Evolutionary conservation across 2,888 invertebrate species (phyloP), one percentile per base, ranked within the genome.

Genomic region (Eulithis prunata): DNA sequence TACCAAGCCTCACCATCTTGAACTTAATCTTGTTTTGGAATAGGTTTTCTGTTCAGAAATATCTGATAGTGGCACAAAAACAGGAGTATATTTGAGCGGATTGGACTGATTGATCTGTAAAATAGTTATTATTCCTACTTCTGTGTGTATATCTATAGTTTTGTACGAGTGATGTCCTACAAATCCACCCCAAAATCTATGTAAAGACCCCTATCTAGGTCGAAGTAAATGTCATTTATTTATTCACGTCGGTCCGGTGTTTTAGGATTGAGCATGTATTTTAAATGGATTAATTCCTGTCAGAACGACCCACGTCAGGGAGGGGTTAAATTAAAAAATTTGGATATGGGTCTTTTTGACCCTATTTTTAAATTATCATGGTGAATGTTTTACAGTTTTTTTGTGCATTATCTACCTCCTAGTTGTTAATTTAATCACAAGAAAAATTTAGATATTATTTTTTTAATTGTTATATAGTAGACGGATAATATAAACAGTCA

Each of bases 231-330:
- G 71, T 75, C 66, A 73, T 73, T 84, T 79, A 84, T 80, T 83
- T 80, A 85, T 85, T 84, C 77, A 85, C 71, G 64, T 63, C 64
- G 69, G 69, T 66, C 63, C 72, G 71, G 75, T 75, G 78, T 80
- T 79, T 78, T 75, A 72, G 78, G 78, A 76, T 77, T 76, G 75
- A 75, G 73, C 78, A 82, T 84, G 84, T 85, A 83, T 83, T 84
- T 82, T 85, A 81, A 83, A 85, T 82, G 82, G 84, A 83, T 83
- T 84, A 85, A 85, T 86, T 86, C 84, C 79, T 82, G 83, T 79
- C 79, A 55, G 62, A 59, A 62, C 53, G 79, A 82, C 84, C 83
- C 80, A 73, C 75, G 79, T 85, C 82, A 83, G 63, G 63, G 72
- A 76, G 77, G 79, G 81, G 79, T 76, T 78, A 70, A 81, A 81